Percentiles rank a stretch among this genome's conserved stretches.
Evolutionary conservation across 2,888 invertebrate genomes (phyloP).

Genomic region (Mythimna loreyi): DNA sequence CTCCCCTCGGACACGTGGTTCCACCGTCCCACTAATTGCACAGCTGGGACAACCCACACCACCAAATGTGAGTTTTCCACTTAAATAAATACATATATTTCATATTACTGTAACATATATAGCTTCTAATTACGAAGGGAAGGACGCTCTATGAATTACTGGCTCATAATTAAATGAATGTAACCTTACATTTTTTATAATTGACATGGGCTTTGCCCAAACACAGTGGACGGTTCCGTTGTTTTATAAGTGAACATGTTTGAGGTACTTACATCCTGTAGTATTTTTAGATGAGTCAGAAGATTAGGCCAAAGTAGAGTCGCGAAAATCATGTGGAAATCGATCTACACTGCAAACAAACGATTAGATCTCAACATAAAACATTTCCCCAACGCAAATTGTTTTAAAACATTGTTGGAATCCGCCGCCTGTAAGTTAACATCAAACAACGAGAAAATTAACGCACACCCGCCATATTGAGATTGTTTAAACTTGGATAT

Average conservation of each 20-base stretch:
- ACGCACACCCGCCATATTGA: constrained; percentile 81
- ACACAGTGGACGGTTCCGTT: background rate
- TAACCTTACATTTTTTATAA: constrained; percentile 17
- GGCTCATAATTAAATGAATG: constrained; percentile 59
- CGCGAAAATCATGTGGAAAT: constrained; percentile 2
- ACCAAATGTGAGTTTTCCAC: constrained; percentile 83
- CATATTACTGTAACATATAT: constrained; percentile 58
- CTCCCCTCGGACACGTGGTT: constrained; percentile 87
- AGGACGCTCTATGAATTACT: constrained; percentile 60
- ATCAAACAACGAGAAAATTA: constrained; percentile 76
- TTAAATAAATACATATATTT: constrained; percentile 78
- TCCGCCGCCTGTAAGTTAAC: constrained; percentile 58
- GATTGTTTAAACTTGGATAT: constrained; percentile 88
- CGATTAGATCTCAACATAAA: constrained; percentile 3
- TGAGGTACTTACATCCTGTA: background rate
- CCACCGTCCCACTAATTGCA: constrained; percentile 88
- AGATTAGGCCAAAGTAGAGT: background rate
- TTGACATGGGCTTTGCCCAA: background rate
- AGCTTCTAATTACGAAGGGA: constrained; percentile 63
- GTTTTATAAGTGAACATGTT: background rate
- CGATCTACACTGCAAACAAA: constrained; percentile 2
- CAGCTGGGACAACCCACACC: constrained; percentile 86
- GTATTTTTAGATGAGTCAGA: no score
- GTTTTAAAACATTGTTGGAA: constrained; percentile 49
- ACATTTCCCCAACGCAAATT: constrained; percentile 35